These are phyloP conservation scores for Tortricodes alternella DNA, from an alignment of 2,888 invertebrate species.

Conservation along the genomic window DNA sequence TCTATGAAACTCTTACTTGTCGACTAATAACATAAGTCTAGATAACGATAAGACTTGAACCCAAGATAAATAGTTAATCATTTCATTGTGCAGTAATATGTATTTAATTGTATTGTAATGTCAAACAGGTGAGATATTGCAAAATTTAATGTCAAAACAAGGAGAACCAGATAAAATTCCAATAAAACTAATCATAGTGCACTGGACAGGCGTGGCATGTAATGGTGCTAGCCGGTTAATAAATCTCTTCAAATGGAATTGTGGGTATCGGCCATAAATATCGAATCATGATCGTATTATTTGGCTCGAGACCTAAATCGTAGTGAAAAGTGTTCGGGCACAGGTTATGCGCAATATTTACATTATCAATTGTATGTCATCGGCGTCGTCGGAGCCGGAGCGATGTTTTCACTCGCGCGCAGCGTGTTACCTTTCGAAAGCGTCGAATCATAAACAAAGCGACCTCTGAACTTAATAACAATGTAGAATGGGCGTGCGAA, in stretches of 20 bases:
- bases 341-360: conserved; percentile 72
- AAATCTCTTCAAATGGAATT: conserved; percentile 31
- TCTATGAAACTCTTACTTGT: not conserved
- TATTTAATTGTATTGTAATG: conserved; percentile 17
- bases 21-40: not conserved
- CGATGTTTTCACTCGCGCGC: conserved; percentile 74
- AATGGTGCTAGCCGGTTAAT: conserved; percentile 29
- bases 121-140: conserved; percentile 23
- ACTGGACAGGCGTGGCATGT: conserved; percentile 30
- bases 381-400: conserved; percentile 55
- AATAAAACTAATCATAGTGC: conserved; percentile 30
- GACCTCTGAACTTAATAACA: conserved; percentile 82
- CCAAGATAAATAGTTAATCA: conserved; percentile 1
- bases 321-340: conserved; percentile 56
- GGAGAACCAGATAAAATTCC: conserved; percentile 30
- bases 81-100: conserved; percentile 3
- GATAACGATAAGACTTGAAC: not conserved
- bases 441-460: conserved; percentile 78
- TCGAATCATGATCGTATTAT: conserved; percentile 44
- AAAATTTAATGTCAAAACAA: conserved; percentile 21
- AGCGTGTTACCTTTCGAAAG: conserved; percentile 80
- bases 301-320: conserved; percentile 40
- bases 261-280: conserved; percentile 37
- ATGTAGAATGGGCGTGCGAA: conserved; percentile 80
- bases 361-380: conserved; percentile 80